Evolutionary conservation across 2,113 vertebrate species (phyloP).

Genomic region (Megaceryle torquata): DNA sequence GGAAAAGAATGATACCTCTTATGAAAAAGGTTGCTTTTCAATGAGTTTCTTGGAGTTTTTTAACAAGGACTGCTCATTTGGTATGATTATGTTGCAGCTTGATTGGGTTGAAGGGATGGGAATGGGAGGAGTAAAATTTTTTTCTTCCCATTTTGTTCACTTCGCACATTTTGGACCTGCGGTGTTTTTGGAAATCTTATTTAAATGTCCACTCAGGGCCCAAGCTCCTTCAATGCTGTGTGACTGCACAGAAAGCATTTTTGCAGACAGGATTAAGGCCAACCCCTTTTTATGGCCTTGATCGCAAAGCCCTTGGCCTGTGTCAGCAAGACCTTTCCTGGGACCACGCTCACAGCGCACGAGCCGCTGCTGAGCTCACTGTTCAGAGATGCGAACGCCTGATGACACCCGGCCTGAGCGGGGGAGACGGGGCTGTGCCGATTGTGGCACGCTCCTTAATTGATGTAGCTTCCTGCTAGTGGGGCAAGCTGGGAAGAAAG

Average conservation of each 20-base stretch:
- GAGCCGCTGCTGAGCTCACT: not conserved
- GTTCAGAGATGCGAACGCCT: rapidly evolving
- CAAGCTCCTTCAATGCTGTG: not conserved
- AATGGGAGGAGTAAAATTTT: not conserved
- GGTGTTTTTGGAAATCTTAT: not conserved
- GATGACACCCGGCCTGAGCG: not conserved
- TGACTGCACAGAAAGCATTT: not conserved
- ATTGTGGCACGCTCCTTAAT: not conserved
- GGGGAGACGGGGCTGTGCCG: rapidly evolving
- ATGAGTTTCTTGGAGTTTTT: not conserved
- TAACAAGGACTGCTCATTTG: not conserved
- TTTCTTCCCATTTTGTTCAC: not conserved
- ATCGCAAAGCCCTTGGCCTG: not conserved
- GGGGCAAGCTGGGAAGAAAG: not conserved
- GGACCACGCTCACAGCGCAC: rapidly evolving
- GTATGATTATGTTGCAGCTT: not conserved
- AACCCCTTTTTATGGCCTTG: not conserved
- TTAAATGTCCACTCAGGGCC: rapidly evolving
- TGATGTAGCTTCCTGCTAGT: rapidly evolving
- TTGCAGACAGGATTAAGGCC: not conserved
- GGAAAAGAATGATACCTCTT: not conserved
- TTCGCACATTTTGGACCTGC: not conserved
- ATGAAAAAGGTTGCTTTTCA: not conserved
- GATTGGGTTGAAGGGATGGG: not conserved
- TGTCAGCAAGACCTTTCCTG: not conserved